These are phyloP conservation scores for Ormyrus rosae DNA, from an alignment of 2,888 invertebrate genomes.

Conservation along the genomic window DNA sequence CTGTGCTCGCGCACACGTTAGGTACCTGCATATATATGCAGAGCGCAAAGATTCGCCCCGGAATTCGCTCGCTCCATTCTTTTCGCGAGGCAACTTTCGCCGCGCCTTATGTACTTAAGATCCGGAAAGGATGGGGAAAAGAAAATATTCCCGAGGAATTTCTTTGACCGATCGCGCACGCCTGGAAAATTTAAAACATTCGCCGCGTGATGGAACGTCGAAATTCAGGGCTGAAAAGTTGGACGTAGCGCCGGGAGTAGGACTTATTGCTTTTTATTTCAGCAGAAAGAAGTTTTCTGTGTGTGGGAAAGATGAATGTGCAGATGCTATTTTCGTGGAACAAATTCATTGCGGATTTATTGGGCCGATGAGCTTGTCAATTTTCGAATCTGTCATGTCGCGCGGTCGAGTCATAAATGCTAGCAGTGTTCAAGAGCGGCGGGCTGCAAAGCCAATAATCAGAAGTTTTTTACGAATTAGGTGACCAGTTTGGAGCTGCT, in stretches of 20 bases:
- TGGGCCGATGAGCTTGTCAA: neutral
- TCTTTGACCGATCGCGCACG: conserved; percentile 23
- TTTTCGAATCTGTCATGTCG: neutral
- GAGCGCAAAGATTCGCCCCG: neutral
- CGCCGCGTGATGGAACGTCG: neutral
- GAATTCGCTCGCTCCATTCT: conserved; percentile 3
- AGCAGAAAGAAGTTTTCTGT: too few relatives aligned
- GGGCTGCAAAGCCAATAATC: neutral
- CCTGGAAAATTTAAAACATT: neutral
- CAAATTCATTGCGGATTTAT: neutral
- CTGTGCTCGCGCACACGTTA: neutral
- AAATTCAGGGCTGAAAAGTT: neutral
- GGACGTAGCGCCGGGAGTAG: too few relatives aligned
- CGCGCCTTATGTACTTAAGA: neutral
- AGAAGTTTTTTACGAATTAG: too few relatives aligned
- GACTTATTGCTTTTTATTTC: too few relatives aligned
- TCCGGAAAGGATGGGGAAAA: neutral
- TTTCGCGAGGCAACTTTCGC: neutral
- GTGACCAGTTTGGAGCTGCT: too few relatives aligned
- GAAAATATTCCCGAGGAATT: neutral
- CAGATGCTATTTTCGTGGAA: neutral
- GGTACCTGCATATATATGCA: neutral
- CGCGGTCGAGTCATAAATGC: neutral
- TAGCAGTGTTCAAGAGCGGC: neutral
- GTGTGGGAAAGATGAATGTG: neutral